Base-by-base conservation (phyloP, 2,113 vertebrate species). In the Lathamus discolor region DNA sequence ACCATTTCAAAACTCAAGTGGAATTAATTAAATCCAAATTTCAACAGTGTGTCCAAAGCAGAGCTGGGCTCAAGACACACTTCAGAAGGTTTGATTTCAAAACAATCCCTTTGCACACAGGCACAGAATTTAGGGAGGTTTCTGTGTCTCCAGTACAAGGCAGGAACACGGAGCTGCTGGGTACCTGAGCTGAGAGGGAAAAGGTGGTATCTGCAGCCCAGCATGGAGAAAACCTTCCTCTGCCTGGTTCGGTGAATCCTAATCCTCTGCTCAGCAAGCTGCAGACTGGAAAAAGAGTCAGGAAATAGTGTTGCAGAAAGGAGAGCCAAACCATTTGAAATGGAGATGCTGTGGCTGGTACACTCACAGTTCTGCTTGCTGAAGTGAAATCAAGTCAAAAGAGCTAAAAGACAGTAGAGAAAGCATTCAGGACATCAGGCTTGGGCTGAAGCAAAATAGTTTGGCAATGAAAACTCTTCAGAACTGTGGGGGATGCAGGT, bases 21-120 rank as follows among this genome's bases (percentile, higher is more conserved):
- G 95, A 97, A 97, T 96, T 97, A 97, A 98, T 98, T 96, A 97
- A 97, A 97, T 97, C 97, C 97, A 97, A 98, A 96, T 96, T 97
- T 97, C 96, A 96, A 84, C 90, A 93, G 95, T 95, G 94, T 66
- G 78, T 96, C 96, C 93, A 94, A 96, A 96, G 86, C 74, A 95
- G 97, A 97, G 97, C 92, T 48, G 63, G 13, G 52, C 95, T 97
- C 97, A 95, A 96, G 96, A 95, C 80, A 92, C 88, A 93, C 93
- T 97, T 95, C 93, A 91, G 95, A 96, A 92, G 95, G 85, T 46
- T 93, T 92, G 92, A 97, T 97, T 97, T 97, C 93, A 88, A 94
- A 97, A 96, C 63, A 90, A 84, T 85, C 93, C 85, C 88, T 96
- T 87, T 96, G 92, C 7, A 27, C 91, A 77, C 85, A 91, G 78